Evolutionary conservation across 2,797 vertebrate species (phyloP), one percentile per base, ranked within the genome.

Genomic region (Phoebastria nigripes): DNA sequence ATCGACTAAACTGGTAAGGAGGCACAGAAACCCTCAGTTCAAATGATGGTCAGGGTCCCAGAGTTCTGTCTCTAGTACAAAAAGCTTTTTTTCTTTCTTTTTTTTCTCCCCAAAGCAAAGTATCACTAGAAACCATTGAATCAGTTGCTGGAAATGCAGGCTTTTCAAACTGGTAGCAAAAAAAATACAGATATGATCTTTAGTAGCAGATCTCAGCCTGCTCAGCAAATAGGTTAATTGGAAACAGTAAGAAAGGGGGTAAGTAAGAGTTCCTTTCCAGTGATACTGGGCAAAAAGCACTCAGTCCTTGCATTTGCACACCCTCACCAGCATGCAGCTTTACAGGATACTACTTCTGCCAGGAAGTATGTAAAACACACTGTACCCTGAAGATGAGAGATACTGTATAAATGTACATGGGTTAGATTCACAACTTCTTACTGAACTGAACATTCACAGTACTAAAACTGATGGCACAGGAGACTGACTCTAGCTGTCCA

Each of bases 1-100:
- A 85, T 39, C 82, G 41, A 9, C 87, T 96, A 35, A 96, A 96
- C 76, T 97, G 98, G 97, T 97, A 94, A 96, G 73, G 55, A 96
- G 28, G 4, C 12, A n/a, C 28, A 56, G 26, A 58, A 69, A 31
- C n/a, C 20, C 41, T 37, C 44, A 19, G 33, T 25, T 90, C 49
- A 58, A 8, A 42, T 42, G 21, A 25, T 31, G 11, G 11, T 58
- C 25, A n/a, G 21, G 11, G 29, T 59, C 41, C 17, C 3, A 42
- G 44, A 59, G 46, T 67, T 74, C n/a, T 70, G 37, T 58, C 59
- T 26, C 56, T 14, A 51, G 15, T 31, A 69, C 13, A 25, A n/a
- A 67, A 92, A 63, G 20, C 9, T 51, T 26, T 31, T 20, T 22
- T 52, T 8, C 3, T 25, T 39, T 44, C 22, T 6, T 37, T 63